Base-by-base conservation (phyloP, 2,797 vertebrate species). In the Muraenolepis orangiensis region DNA sequence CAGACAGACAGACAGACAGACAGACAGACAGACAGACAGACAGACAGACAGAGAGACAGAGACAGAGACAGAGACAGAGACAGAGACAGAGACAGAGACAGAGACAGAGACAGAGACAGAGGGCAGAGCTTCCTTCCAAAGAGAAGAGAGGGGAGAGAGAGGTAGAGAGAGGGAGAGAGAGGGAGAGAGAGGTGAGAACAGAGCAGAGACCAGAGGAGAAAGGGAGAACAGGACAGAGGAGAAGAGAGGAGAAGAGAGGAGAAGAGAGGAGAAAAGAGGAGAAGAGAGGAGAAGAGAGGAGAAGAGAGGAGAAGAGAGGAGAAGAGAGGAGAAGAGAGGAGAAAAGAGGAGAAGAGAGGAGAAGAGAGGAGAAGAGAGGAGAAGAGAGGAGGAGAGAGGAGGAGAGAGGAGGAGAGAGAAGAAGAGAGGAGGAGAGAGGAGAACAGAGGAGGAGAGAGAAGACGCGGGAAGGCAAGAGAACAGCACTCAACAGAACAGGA, bases 341-440 rank as follows among this genome's bases (percentile, higher is more conserved):
- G 0, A 23, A 18, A 51, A 12, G 66, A 67, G 31, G 20, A 20
- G 16, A 67, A 8, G 31, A 23, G n/a, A 16, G 42, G 46, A 2
- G 20, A 42, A 32, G 26, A 74, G 16, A 32, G 67, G n/a, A 36
- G 5, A 23, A 42, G 51, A 46, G 11, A 26, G 64, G 26, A 61
- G 28, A 30, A 70, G n/a, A 34, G 12, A 38, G 61, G 40, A 28
- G 29, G 26, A 38, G 68, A 71, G 26, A 0, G 3, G 23, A 75
- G 23, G 6, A 69, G 73, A 67, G 2, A 1, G 28, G 66, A 20
- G 23, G 38, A 74, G 69, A 75, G 69, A 68, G 10, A 75, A n/a
- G 23, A 36, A 7, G 76, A 1, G 61, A n/a, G 11, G 20, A 30
- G 4, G 70, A 72, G 4, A 23, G 51, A 4, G 16, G 61, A 66